These are phyloP conservation scores for Sycobia sp. DNA, from an alignment of 1,140 invertebrate genomes.

Conservation along the genomic window DNA sequence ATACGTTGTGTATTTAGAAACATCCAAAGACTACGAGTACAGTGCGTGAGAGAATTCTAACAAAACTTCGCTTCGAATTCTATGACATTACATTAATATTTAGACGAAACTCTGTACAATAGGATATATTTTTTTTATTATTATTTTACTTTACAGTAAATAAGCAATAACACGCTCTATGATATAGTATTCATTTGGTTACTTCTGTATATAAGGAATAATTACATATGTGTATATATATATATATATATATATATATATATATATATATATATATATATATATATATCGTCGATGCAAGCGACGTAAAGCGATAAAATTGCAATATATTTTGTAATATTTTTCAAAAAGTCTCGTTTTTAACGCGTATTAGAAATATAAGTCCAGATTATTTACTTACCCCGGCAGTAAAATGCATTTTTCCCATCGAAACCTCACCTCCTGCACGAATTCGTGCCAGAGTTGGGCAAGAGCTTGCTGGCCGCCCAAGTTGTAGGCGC, in stretches of 20 bases:
- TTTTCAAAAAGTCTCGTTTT: neutral
- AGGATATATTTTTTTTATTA: no score
- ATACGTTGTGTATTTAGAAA: constrained; percentile 1
- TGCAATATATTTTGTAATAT: constrained; percentile 13
- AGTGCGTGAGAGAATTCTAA: neutral
- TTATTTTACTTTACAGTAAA: neutral
- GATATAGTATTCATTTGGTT: constrained; percentile 14
- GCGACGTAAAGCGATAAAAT: neutral
- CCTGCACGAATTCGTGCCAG: constrained; percentile 90
- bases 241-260: no score
- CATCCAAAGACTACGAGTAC: constrained; percentile 23
- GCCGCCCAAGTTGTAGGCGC: constrained; percentile 80
- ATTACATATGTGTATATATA: no score
- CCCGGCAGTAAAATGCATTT: constrained; percentile 79
- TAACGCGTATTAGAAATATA: constrained; percentile 25
- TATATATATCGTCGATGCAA: neutral
- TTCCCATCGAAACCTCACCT: constrained; percentile 90
- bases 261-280: no score
- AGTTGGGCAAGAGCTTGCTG: constrained; percentile 81
- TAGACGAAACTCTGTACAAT: no score
- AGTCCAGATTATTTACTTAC: constrained; percentile 67
- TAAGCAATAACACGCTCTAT: constrained; percentile 11
- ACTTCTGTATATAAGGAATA: neutral
- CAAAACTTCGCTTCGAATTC: constrained; percentile 6
- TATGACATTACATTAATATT: no score